Evolutionary conservation across 2,888 invertebrate genomes (phyloP).

Genomic region (Ellobium chinense): DNA sequence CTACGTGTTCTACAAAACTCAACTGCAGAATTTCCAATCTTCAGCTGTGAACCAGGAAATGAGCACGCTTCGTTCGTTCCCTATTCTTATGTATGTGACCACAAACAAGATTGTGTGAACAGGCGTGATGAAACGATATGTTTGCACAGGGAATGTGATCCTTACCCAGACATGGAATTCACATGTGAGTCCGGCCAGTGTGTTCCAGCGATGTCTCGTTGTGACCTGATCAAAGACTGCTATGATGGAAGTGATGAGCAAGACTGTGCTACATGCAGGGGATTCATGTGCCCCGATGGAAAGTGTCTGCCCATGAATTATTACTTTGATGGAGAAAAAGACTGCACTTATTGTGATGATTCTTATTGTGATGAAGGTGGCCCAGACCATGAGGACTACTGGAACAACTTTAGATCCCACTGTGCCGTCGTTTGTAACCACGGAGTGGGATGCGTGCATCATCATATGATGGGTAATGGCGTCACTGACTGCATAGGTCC

Average conservation of each 20-base stretch:
- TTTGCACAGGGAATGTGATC: background rate
- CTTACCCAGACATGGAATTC: background rate
- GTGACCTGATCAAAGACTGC: constrained; percentile 32
- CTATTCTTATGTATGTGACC: constrained; percentile 11
- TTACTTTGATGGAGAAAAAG: constrained; percentile 24
- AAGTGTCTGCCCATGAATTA: constrained; percentile 30
- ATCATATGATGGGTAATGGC: no score
- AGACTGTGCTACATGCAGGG: constrained; percentile 14
- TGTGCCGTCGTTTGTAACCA: no score
- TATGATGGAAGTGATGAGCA: no score
- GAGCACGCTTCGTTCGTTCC: no score
- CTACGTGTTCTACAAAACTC: no score
- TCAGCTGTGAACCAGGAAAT: no score
- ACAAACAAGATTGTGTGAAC: background rate
- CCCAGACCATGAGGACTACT: no score
- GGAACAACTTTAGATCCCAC: no score
- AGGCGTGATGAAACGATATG: background rate
- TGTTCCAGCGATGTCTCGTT: background rate
- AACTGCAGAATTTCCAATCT: no score
- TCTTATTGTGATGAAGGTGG: no score
- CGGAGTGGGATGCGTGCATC: no score
- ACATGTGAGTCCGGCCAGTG: constrained; percentile 4
- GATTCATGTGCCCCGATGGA: constrained; percentile 2
- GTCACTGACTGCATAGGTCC: no score
- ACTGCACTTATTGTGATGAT: constrained; percentile 20